Base-by-base conservation (phyloP, 2,888 invertebrate species). In the Amaurobius ferox region DNA sequence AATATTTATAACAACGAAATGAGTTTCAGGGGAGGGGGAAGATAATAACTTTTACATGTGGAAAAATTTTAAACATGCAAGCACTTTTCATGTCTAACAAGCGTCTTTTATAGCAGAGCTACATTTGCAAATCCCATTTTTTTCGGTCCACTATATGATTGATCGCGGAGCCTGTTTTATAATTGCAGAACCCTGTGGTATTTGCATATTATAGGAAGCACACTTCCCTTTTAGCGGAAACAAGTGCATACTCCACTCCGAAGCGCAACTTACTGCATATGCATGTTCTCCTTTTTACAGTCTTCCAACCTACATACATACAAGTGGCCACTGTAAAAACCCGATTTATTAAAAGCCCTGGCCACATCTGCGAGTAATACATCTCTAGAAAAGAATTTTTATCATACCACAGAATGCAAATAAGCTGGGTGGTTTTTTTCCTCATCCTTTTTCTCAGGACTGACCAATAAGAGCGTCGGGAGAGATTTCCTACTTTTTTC, bases 381-480 rank as follows among this genome's bases (percentile, higher is more conserved):
- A 48, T 64, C 77, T 48, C 23, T 71, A 26, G 73, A 67, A 30
- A 19, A 66, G 66, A 32, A 66, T 32, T 66, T 66, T 19, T n/a
- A 32, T 55, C 79, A 40, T 32, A 70, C 77, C 71, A 83, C 77
- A 48, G 77, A 77, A 83, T 83, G 83, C 83, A 83, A 83, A 83
- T 83, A 71, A 83, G 83, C n/a, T 72, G 72, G 32, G 19, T 35
- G 44, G 26, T 28, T 78, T 55, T 68, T 68, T 40, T 44, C 2
- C 9, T 44, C 55, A 44, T 44, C 19, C 19, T 48, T 71, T 40
- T 39, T 23, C 23, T 6, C n/a, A 26, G 30, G 67, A 83, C 77
- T 77, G 81, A 83, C 81, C 81, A 83, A 83, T 83, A 83, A 83
- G 76, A 76, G 81, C 35, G 68, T 71, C 44, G 26, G 39, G 66